Percentiles rank a stretch among this genome's conserved stretches.
Conservation (phyloP, 2,113 vertebrate species). For the Ageneiosus marmoratus region DNA sequence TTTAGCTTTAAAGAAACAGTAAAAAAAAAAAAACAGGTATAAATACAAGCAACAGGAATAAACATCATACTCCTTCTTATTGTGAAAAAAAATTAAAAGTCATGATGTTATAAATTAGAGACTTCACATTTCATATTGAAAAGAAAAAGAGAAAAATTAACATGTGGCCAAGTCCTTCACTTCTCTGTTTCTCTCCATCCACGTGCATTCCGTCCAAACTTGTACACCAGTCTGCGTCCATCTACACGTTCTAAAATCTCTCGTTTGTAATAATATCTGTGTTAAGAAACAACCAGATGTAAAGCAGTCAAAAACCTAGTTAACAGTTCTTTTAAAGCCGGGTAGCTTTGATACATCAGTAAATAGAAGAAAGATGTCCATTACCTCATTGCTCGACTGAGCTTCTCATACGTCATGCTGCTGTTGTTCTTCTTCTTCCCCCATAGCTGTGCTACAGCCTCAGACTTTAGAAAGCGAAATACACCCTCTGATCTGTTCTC, state of each 20-base stretch:
- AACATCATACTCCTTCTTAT: slow-evolving; percentile 8
- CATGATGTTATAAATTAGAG: slow-evolving; percentile 39
- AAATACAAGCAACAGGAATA: slow-evolving; percentile 1
- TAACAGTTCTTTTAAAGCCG: not conserved
- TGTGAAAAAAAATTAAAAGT: slow-evolving; percentile 11
- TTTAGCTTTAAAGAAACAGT: not conserved
- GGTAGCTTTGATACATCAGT: not conserved
- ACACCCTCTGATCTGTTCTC: slow-evolving; percentile 92
- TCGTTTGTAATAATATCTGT: slow-evolving; percentile 98
- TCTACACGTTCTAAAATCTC: slow-evolving; percentile 97
- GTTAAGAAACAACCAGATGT: slow-evolving; percentile 29
- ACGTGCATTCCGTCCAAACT: slow-evolving; percentile 94
- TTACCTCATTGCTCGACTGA: slow-evolving; percentile 97
- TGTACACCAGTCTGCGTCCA: slow-evolving; percentile 94
- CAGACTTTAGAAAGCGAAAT: slow-evolving; percentile 95
- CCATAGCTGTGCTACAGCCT: slow-evolving; percentile 96
- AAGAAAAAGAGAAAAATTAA: not conserved
- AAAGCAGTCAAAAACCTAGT: not conserved
- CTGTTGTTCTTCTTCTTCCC: slow-evolving; percentile 99
- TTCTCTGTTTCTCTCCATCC: slow-evolving; percentile 95
- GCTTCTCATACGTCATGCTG: slow-evolving; percentile 98
- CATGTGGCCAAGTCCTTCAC: slow-evolving; percentile 64
- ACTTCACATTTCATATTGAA: slow-evolving; percentile 19
- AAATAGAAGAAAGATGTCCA: not conserved
- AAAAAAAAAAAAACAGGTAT: not conserved